Evolutionary conservation across 2,113 vertebrate species (phyloP), one percentile per base, ranked within the genome.

Genomic region (Rhinolophus ferrumequinum): DNA sequence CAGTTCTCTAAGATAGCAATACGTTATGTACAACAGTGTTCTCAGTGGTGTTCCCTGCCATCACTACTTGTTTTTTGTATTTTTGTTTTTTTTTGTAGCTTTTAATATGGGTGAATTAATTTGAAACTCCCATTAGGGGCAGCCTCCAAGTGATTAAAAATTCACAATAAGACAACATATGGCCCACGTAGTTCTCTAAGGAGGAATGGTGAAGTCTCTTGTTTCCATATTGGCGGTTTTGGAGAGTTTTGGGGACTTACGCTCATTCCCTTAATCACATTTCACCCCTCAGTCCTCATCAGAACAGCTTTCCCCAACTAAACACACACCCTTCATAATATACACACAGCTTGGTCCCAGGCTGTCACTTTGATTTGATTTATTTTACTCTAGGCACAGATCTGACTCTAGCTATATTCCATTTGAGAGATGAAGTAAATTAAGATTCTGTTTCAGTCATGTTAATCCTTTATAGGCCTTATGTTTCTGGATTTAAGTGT

Each of bases 351-450:
- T 81, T 86, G 8, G 6, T 41, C 35, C 30, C 18, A 72, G 58
- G 30, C 30, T 91, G 84, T 79, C 83, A 80, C 12, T 24, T 90
- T 84, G 67, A 87, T 83, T 73, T 92, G 60, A 60, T 88, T 96
- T 87, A 60, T 94, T 96, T 90, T 91, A 54, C 50, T 24, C 19
- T 18, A 64, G 33, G 30, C 35, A 80, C 22, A 91, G 8, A 50
- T 79, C 19, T 93, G 83, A 47, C 7, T 41, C 21, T 70, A 92
- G 22, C 15, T 33, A 15, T 88, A 47, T 84, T 76, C 75, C 73
- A 33, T 72, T 90, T 95, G 72, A 94, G 28, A 93, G 82, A 77
- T 85, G 12, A 94, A 88, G 10, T 88, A 62, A 83, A 93, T 58
- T 88, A 81, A 79, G 70, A 58, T 87, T 93, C 75, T 96, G 5